phyloP scores from a whole-genome alignment of 2,113 vertebrate genomes.

The Lepisosteus osseus region DNA sequence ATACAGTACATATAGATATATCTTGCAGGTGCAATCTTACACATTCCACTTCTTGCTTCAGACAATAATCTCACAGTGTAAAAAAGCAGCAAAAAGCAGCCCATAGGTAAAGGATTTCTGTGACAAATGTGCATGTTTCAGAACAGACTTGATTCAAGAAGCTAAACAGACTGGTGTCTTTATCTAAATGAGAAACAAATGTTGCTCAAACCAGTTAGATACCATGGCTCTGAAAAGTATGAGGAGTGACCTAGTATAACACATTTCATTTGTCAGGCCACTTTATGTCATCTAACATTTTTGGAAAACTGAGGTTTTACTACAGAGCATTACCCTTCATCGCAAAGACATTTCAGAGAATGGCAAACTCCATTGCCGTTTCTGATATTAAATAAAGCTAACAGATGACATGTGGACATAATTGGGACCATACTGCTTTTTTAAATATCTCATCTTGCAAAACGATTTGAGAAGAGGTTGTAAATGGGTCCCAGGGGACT shows the following conservation, averaged over 20 bases:
- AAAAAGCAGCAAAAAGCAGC: too few species aligned
- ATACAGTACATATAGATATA: too few species aligned
- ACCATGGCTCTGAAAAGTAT: neutral
- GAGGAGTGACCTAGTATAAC: neutral
- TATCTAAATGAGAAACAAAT: neutral
- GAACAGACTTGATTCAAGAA: too few species aligned
- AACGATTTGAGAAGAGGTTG: conserved; percentile 20
- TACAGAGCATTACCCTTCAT: neutral
- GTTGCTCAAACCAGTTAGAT: neutral
- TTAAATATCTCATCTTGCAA: conserved; percentile 35
- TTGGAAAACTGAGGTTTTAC: neutral
- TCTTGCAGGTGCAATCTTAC: too few species aligned
- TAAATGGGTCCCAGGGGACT: conserved; percentile 9
- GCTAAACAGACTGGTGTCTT: too few species aligned
- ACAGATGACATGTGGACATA: conserved; percentile 23
- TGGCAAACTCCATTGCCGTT: neutral
- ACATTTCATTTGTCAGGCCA: neutral
- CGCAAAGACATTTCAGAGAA: neutral
- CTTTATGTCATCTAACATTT: neutral
- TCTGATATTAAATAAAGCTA: conserved; percentile 32
- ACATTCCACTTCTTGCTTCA: too few species aligned
- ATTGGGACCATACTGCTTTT: conserved; percentile 32
- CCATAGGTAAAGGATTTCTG: too few species aligned
- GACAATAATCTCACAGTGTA: too few species aligned
- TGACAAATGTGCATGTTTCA: too few species aligned